Evolutionary conservation across 2,888 invertebrate species (phyloP).

Genomic region (Diaperis boleti): DNA sequence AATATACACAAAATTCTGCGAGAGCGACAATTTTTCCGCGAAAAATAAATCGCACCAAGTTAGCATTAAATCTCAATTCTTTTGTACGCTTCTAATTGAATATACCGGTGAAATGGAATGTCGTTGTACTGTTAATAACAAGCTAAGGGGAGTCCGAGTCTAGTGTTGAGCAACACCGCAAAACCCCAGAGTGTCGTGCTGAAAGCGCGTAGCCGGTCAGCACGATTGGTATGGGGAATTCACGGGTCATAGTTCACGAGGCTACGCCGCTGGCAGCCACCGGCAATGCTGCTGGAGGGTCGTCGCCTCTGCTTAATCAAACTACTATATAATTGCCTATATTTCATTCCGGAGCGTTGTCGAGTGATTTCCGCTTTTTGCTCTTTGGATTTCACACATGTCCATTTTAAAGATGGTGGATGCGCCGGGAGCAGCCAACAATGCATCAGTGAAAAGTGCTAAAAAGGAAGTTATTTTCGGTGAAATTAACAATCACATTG

Average conservation of each 20-base stretch:
- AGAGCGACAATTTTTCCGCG: neutral
- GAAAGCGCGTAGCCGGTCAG: slow-evolving; percentile 33
- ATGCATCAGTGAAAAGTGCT: neutral
- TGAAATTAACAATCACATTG: no score
- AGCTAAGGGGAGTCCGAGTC: slow-evolving; percentile 15
- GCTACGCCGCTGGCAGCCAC: slow-evolving; percentile 13
- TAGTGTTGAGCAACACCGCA: slow-evolving; percentile 25
- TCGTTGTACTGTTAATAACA: slow-evolving; percentile 20
- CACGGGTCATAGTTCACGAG: slow-evolving; percentile 36
- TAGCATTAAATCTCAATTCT: slow-evolving; percentile 4
- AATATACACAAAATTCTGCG: no score
- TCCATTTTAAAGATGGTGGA: slow-evolving; percentile 8
- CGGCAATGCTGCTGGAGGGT: slow-evolving; percentile 29
- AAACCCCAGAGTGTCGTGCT: slow-evolving; percentile 38
- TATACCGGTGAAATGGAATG: slow-evolving; percentile 18
- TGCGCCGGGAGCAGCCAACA: slow-evolving; percentile 6
- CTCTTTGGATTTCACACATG: neutral
- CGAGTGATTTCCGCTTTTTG: slow-evolving; percentile 26
- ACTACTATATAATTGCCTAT: slow-evolving; percentile 34
- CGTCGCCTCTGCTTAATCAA: slow-evolving; percentile 32
- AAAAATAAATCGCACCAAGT: neutral
- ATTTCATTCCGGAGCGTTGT: slow-evolving; percentile 30
- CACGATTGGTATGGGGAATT: slow-evolving; percentile 37
- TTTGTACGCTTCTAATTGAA: slow-evolving; percentile 30
- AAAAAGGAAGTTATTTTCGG: no score